Conservation (phyloP, 2,113 vertebrate genomes). For the Microtus pennsylvanicus region DNA sequence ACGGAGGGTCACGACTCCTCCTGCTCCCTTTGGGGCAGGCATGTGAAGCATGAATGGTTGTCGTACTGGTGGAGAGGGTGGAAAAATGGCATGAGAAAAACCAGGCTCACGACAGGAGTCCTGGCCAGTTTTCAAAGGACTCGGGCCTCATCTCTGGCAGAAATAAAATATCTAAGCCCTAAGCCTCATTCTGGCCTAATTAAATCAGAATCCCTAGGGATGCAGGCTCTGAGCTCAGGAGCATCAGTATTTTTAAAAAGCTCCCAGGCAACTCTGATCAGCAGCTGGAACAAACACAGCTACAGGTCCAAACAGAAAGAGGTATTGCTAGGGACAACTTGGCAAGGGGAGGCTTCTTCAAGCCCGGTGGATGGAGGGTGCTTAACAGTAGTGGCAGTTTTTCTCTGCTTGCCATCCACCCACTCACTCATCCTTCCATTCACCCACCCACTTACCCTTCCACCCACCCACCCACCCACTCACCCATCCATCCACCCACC, state of each 20-base stretch:
- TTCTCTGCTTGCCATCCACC: neutral
- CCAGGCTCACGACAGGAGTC: neutral
- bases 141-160: neutral
- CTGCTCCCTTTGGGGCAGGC: neutral
- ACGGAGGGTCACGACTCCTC: neutral
- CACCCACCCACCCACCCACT: rapidly evolving
- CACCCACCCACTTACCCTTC: neutral
- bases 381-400: neutral
- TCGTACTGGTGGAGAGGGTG: neutral
- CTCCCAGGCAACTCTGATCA: slow-evolving; percentile 32
- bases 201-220: slow-evolving; percentile 20
- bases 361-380: neutral
- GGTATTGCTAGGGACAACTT: neutral
- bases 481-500: rapidly evolving
- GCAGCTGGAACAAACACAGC: neutral
- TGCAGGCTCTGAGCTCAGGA: neutral
- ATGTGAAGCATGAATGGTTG: neutral
- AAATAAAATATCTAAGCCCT: neutral
- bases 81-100: neutral
- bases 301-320: neutral
- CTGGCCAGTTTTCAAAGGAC: neutral
- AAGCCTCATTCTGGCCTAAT: neutral
- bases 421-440: neutral
- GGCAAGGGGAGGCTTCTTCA: neutral
- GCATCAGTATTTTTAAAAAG: neutral